Percentiles rank a stretch among this genome's conserved stretches.
These are phyloP conservation scores for Trachelus stipa DNA, from an alignment of 2,888 invertebrate species.

Conservation along the genomic window DNA sequence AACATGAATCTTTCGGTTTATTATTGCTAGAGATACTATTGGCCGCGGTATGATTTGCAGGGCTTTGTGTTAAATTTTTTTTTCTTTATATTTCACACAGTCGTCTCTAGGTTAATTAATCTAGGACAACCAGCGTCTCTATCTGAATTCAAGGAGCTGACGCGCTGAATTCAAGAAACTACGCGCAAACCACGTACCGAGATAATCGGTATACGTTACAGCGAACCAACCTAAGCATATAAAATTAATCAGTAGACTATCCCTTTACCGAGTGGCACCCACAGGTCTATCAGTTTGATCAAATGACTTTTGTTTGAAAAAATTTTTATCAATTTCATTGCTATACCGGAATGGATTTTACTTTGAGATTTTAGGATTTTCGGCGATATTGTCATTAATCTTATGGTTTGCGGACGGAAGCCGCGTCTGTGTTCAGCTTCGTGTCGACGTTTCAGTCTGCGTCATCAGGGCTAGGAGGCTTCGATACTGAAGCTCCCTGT, in stretches of 20 bases:
- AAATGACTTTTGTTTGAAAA: neutral
- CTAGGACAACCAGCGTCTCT: neutral
- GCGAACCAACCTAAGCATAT: neutral
- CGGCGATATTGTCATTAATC: too few species aligned
- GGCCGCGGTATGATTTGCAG: neutral
- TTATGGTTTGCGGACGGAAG: too few species aligned
- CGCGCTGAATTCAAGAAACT: neutral
- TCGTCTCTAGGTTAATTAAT: neutral
- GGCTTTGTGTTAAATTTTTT: neutral
- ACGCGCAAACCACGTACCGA: neutral
- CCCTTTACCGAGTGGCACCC: neutral
- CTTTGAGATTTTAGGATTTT: too few species aligned
- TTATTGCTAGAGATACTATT: neutral
- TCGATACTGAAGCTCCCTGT: too few species aligned
- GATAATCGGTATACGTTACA: neutral
- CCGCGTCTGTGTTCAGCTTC: too few species aligned
- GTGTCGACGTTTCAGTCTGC: too few species aligned
- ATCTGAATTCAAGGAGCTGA: neutral
- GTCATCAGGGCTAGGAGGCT: too few species aligned
- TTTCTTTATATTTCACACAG: neutral
- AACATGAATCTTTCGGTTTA: neutral
- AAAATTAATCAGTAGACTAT: neutral
- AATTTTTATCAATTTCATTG: neutral
- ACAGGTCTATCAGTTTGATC: neutral
- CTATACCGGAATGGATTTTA: neutral